Evolutionary conservation across 2,888 invertebrate genomes (phyloP).

Genomic region (Idaea aversata): DNA sequence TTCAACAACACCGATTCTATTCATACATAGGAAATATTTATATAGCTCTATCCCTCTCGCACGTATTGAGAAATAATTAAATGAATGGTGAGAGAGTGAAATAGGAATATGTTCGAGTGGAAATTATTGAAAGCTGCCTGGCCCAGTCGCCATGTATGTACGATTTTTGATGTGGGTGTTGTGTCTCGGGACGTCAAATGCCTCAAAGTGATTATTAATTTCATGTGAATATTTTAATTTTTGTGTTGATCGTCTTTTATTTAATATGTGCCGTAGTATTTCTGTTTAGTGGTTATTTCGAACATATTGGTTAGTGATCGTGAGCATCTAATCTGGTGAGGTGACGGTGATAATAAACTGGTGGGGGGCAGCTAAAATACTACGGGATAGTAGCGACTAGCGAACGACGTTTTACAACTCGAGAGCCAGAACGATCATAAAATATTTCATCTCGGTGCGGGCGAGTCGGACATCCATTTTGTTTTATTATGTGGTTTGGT

Average conservation of each 20-base stretch:
- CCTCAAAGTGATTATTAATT: slow-evolving; percentile 75
- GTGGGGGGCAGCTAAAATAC: slow-evolving; percentile 80
- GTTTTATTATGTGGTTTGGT: slow-evolving; percentile 76
- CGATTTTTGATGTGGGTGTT: slow-evolving; percentile 80
- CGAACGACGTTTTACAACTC: slow-evolving; percentile 77
- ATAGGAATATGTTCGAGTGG: slow-evolving; percentile 74
- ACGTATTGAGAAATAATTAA: slow-evolving; percentile 74
- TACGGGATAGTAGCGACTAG: slow-evolving; percentile 67
- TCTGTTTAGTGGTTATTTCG: slow-evolving; percentile 45
- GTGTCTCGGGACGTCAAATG: slow-evolving; percentile 76
- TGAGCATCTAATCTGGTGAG: slow-evolving; percentile 63
- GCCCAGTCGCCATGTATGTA: slow-evolving; percentile 77
- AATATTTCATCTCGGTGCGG: slow-evolving; percentile 71
- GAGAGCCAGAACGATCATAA: slow-evolving; percentile 59
- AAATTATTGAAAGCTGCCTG: slow-evolving; percentile 75
- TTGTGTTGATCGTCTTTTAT: slow-evolving; percentile 61
- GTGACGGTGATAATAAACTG: slow-evolving; percentile 70
- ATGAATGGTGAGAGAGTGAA: slow-evolving; percentile 78
- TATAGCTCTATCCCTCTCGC: slow-evolving; percentile 65
- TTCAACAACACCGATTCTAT: slow-evolving; percentile 75
- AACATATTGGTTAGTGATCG: slow-evolving; percentile 61
- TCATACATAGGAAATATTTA: slow-evolving; percentile 77
- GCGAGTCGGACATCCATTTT: slow-evolving; percentile 76
- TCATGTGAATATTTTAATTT: slow-evolving; percentile 67
- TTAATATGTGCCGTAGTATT: slow-evolving; percentile 49